These are phyloP conservation scores for Calidris pugnax DNA, from an alignment of 2,113 vertebrate genomes.

Conservation along the genomic window DNA sequence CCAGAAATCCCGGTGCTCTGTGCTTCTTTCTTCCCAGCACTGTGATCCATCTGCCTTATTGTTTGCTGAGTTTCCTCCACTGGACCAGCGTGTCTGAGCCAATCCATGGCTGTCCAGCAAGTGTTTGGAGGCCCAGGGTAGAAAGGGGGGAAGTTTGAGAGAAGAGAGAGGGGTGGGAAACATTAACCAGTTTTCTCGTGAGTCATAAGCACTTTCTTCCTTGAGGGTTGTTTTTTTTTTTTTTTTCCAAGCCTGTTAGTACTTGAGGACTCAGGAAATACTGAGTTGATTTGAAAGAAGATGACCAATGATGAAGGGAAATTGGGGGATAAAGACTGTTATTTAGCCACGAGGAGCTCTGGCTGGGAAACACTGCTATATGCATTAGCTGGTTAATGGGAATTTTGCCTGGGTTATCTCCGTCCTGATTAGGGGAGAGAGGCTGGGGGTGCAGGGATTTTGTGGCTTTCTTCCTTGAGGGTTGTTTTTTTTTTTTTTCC, in stretches of 20 bases:
- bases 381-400: neutral
- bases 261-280: constrained; percentile 52
- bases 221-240: neutral
- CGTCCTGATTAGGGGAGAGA: neutral
- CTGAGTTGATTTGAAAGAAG: constrained; percentile 45
- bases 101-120: neutral
- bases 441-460: neutral
- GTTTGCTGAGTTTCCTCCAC: neutral
- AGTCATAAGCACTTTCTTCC: neutral
- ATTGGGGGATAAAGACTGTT: constrained; percentile 43
- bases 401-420: constrained; percentile 9
- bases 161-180: neutral
- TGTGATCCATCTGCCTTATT: neutral
- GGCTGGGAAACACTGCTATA: neutral
- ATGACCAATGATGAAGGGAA: constrained; percentile 60
- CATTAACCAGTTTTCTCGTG: neutral
- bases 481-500: too few species aligned
- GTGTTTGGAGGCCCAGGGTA: neutral
- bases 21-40: neutral
- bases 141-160: neutral
- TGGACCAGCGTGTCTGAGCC: neutral
- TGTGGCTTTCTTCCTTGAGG: too few species aligned
- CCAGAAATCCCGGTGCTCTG: neutral
- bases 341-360: constrained; percentile 18
- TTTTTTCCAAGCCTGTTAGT: fast-evolving